Conservation (phyloP, 2,797 vertebrate genomes). For the Pachyuromys duprasi region DNA sequence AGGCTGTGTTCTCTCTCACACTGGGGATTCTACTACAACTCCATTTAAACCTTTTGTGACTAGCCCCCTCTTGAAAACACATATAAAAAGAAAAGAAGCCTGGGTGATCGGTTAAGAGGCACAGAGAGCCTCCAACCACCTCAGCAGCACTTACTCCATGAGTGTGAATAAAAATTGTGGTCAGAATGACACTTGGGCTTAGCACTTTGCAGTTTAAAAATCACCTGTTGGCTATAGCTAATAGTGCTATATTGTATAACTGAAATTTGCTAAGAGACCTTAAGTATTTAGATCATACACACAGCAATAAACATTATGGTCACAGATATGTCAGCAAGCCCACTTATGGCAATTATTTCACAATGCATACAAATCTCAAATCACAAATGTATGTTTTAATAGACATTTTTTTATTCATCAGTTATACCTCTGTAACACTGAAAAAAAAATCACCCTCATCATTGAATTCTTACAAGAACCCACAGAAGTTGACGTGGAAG, state of each 20-base stretch:
- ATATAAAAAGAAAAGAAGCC: background rate
- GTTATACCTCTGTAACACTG: background rate
- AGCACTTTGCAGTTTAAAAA: conserved; percentile 23
- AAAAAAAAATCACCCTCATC: background rate
- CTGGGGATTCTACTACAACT: background rate
- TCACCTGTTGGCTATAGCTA: background rate
- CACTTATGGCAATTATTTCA: background rate
- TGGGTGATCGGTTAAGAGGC: background rate
- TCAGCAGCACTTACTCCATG: background rate
- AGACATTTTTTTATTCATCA: background rate
- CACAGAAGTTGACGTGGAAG: background rate
- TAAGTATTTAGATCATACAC: background rate
- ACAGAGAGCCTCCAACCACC: rapidly evolving
- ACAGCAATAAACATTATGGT: background rate
- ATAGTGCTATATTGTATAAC: background rate
- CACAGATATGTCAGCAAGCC: background rate
- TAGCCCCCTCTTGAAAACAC: background rate
- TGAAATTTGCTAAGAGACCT: background rate
- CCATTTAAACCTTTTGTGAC: background rate
- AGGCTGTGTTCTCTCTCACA: background rate
- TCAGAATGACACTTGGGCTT: background rate
- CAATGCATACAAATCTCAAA: background rate
- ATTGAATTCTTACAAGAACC: background rate
- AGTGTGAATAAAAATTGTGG: background rate
- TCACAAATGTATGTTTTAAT: background rate